Percentiles rank a stretch among this genome's conserved stretches.
Conservation (phyloP, 2,797 vertebrate species). For the Coregonus sp. region DNA sequence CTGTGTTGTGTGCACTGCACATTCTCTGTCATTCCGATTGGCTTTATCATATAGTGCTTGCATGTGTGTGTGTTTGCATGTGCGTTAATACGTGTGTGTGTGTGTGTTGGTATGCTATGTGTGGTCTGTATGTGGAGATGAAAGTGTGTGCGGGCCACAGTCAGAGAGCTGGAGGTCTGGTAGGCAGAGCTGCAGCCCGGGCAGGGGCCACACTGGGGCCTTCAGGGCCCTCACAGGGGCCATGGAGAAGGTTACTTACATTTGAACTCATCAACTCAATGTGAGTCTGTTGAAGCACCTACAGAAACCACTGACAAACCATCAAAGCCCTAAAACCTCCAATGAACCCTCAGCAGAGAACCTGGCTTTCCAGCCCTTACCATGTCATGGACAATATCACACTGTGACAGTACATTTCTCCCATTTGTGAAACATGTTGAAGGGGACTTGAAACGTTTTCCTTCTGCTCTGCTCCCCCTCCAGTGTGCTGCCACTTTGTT, state of each 20-base stretch:
- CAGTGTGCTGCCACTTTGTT: conserved; percentile 65
- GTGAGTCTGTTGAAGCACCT: conserved; percentile 3
- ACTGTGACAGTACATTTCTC: conserved; percentile 34
- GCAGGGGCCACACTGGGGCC: background rate
- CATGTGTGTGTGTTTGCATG: conserved; percentile 25
- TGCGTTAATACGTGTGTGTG: background rate
- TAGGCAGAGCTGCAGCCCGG: conserved; percentile 49
- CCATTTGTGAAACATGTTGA: conserved; percentile 49
- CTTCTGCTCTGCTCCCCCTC: conserved; percentile 13
- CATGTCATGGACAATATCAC: background rate
- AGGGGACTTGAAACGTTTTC: conserved; percentile 52
- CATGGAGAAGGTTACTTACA: conserved; percentile 49
- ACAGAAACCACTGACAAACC: too few relatives aligned
- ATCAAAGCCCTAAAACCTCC: too few relatives aligned
- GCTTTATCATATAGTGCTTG: background rate
- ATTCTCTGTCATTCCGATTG: background rate
- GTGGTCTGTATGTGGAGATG: conserved; percentile 56
- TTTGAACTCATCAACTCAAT: conserved; percentile 9
- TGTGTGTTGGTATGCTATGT: conserved; percentile 41
- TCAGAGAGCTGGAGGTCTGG: conserved; percentile 65
- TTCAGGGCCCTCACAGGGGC: conserved; percentile 37
- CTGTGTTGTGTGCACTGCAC: conserved; percentile 27
- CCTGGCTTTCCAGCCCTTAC: background rate
- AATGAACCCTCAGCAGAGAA: background rate
- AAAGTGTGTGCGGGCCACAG: conserved; percentile 63